Conservation (phyloP, 2,113 vertebrate species). For the Ceyx cyanopectus region DNA sequence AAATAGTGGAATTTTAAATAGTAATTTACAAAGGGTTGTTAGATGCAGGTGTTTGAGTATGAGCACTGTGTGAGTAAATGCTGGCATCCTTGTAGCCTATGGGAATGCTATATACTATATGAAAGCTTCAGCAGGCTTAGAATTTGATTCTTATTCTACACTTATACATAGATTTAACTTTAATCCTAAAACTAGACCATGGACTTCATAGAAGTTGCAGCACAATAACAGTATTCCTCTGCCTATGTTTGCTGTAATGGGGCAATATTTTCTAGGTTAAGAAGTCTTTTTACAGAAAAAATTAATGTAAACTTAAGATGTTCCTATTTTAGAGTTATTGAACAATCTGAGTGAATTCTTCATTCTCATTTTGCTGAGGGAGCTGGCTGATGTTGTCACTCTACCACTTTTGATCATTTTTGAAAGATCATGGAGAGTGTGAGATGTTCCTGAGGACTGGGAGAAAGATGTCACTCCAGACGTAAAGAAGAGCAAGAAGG, state of each 20-base stretch:
- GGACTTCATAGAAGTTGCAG: neutral
- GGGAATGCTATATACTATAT: neutral
- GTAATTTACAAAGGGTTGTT: slow-evolving; percentile 36
- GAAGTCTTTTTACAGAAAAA: slow-evolving; percentile 36
- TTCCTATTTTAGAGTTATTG: slow-evolving; percentile 30
- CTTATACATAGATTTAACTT: neutral
- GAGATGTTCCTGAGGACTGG: no score
- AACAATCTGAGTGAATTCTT: neutral
- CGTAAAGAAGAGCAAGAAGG: no score
- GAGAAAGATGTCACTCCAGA: no score
- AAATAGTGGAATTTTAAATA: slow-evolving; percentile 16
- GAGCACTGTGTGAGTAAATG: neutral
- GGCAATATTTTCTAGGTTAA: neutral
- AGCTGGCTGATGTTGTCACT: no score
- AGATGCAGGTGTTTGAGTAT: slow-evolving; percentile 28
- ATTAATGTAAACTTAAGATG: slow-evolving; percentile 28
- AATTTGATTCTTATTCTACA: neutral
- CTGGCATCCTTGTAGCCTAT: neutral
- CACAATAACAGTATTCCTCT: neutral
- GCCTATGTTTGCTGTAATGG: neutral
- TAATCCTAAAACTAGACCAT: neutral
- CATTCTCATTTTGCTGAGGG: neutral
- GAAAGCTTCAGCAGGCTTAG: neutral
- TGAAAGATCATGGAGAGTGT: no score
- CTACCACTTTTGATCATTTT: no score